These are phyloP conservation scores for Brachionus angularis DNA, from an alignment of 1,140 invertebrate species.

Conservation along the genomic window DNA sequence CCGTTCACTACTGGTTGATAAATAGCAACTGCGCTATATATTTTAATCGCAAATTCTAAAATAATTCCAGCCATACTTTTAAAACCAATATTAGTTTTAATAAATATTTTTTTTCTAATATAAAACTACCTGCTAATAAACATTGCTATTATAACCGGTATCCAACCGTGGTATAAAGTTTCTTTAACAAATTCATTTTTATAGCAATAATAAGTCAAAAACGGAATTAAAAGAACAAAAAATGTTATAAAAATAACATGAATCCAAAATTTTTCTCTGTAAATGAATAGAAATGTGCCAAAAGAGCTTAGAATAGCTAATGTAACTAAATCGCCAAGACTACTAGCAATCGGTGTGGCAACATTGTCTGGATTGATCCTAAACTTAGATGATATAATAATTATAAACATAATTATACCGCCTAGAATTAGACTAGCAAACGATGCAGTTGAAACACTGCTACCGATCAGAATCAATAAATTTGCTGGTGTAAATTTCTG, in stretches of 20 bases:
- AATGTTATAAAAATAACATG: neutral
- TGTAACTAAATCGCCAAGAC: conserved; percentile 84
- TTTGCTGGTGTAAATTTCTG: conserved; percentile 75
- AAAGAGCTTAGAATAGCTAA: conserved; percentile 71
- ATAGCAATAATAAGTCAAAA: conserved; percentile 56
- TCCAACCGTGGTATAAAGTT: conserved; percentile 59
- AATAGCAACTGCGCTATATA: conserved; percentile 55
- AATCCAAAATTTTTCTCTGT: neutral
- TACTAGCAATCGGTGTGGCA: conserved; percentile 91
- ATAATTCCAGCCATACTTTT: conserved; percentile 57
- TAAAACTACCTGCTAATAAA: conserved; percentile 57
- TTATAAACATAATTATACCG: conserved; percentile 69
- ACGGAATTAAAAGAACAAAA: conserved; percentile 50
- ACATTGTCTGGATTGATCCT: conserved; percentile 93
- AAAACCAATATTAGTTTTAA: too few species aligned
- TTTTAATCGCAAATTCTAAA: conserved; percentile 53
- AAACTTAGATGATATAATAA: conserved; percentile 61
- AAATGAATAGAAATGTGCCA: neutral
- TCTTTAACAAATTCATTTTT: conserved; percentile 57
- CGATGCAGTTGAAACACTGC: conserved; percentile 83
- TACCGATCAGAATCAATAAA: conserved; percentile 77
- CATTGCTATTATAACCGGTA: conserved; percentile 60
- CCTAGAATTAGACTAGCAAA: conserved; percentile 75
- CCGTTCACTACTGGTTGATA: conserved; percentile 61
- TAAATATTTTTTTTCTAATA: too few species aligned